Base-by-base conservation (phyloP, 2,113 vertebrate genomes). In the Spheniscus mendiculus region DNA sequence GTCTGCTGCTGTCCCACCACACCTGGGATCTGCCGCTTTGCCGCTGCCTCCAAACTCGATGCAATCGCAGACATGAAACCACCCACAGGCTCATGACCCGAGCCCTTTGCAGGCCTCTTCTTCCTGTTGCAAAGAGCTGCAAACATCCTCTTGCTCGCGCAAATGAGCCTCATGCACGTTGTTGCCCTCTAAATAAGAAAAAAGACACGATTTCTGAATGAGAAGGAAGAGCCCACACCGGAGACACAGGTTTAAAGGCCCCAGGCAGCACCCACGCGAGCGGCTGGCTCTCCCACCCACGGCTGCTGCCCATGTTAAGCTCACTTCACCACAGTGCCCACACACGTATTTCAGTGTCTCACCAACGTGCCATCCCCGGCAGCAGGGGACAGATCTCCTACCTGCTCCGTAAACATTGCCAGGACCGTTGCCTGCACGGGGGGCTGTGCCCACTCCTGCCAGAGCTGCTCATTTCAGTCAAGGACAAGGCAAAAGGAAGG, bases 11-110 rank as follows among this genome's bases (percentile, higher is more conserved):
- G 71, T 92, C 44, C 56, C 83, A 73, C 47, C 78, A 56, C 17
- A 26, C 40, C 50, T 36, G 44, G 44, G 44, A 65, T 30, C 84
- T 62, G 45, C 58, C 15, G 8, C 61, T 63, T 61, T 69, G 36
- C 32, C 8, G 2, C 34, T 55, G 26, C 73, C 87, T 85, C 61
- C 69, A 74, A 70, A 45, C n/a, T 63, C 7, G 1, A 3, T 29
- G 22, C 47, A 44, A 15, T 17, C 4, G 2, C 55, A 74, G 53
- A 56, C 27, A 36, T 2, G 22, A 74, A 89, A 73, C 32, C 50
- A 63, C 23, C 13, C 78, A 32, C 9, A 2, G 47, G 30, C 50
- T 49, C 55, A 65, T 0, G 0, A 34, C 8, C 42, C 4, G 56
- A 82, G 61, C 50, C 42, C 21, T 92, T 58, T 62, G 42, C 65